These are phyloP conservation scores for Pantherophis alleghaniensis DNA, from an alignment of 2,797 vertebrate genomes.

Conservation along the genomic window DNA sequence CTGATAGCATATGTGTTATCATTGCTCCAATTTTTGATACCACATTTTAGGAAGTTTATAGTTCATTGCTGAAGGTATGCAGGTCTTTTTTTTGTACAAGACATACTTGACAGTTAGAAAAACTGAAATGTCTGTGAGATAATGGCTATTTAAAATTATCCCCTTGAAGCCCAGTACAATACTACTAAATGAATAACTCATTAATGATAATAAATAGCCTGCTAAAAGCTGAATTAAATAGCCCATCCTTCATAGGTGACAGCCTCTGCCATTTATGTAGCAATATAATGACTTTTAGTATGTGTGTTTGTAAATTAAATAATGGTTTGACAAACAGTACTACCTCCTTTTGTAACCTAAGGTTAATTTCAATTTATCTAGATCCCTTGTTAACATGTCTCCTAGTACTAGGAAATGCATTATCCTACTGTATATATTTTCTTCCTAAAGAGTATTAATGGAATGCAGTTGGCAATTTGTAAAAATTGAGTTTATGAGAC, in stretches of 20 bases:
- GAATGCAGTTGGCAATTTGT: slow-evolving; percentile 8
- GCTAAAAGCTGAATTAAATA: not conserved
- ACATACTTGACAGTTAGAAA: not conserved
- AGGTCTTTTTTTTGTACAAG: not conserved
- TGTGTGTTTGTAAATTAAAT: not conserved
- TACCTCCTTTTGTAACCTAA: not conserved
- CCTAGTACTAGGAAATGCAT: not conserved
- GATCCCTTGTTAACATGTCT: not conserved
- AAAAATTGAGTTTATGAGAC: slow-evolving; percentile 2
- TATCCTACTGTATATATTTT: not conserved
- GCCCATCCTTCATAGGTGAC: not conserved
- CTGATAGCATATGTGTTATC: not conserved
- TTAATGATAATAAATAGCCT: not conserved
- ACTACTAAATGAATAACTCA: not conserved
- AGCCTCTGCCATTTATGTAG: not conserved
- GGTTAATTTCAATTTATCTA: slow-evolving; percentile 23
- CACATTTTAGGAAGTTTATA: not conserved
- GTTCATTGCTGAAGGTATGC: not conserved
- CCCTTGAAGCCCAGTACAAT: not conserved
- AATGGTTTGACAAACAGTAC: not conserved
- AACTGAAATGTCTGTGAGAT: not conserved
- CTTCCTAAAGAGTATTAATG: slow-evolving; percentile 8
- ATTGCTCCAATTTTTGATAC: not conserved
- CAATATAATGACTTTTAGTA: not conserved
- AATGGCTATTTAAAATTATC: slow-evolving; percentile 10